Evolutionary conservation across 2,888 invertebrate genomes (phyloP).

Genomic region (Agonopterix alstromeriana): DNA sequence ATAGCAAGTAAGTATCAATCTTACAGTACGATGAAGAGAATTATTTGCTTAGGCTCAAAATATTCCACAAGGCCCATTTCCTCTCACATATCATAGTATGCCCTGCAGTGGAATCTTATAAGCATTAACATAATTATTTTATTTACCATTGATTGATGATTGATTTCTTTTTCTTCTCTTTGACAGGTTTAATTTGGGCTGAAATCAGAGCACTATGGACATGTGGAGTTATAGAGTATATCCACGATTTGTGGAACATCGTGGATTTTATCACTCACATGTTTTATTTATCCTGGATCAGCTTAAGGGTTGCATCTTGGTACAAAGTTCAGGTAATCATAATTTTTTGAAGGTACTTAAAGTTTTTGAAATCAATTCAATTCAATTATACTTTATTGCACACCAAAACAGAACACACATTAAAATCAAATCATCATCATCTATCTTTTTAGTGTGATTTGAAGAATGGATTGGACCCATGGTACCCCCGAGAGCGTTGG

Average conservation of each 20-base stretch:
- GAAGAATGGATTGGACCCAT: slow-evolving; percentile 83
- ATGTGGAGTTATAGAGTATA: slow-evolving; percentile 93
- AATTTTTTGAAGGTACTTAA: no score
- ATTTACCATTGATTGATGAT: no score
- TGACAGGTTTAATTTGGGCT: slow-evolving; percentile 92
- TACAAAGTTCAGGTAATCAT: slow-evolving; percentile 88
- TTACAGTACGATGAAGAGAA: slow-evolving; percentile 34
- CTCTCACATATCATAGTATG: no score
- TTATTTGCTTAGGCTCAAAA: no score
- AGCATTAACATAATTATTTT: no score
- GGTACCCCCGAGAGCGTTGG: slow-evolving; percentile 94
- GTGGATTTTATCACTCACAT: slow-evolving; percentile 98
- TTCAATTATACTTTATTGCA: no score
- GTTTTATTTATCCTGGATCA: slow-evolving; percentile 96
- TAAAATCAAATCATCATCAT: background rate
- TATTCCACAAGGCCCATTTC: no score
- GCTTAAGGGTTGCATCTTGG: slow-evolving; percentile 92
- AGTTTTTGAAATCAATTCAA: no score
- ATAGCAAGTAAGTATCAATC: slow-evolving; percentile 84
- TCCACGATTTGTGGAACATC: slow-evolving; percentile 98
- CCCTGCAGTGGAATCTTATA: no score
- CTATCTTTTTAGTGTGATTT: slow-evolving; percentile 78
- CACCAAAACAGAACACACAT: no score
- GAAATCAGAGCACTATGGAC: slow-evolving; percentile 95
- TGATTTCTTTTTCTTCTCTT: background rate